Percentiles rank a stretch among this genome's conserved stretches.
Evolutionary conservation across 1,140 invertebrate species (phyloP).

Genomic region (Drosophila rufa): DNA sequence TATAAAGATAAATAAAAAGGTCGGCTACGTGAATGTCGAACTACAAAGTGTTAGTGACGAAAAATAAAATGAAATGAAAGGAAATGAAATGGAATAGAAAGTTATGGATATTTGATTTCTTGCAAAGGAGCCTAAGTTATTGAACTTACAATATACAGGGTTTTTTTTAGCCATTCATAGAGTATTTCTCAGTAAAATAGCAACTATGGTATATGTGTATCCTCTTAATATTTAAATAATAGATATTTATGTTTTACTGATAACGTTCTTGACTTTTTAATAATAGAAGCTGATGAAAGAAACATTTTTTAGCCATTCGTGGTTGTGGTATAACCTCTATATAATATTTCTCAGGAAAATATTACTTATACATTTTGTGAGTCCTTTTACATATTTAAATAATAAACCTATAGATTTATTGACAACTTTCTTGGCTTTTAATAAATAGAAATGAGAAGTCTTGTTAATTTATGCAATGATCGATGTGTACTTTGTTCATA

Average conservation of each 20-base stretch:
- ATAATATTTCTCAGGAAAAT: not conserved
- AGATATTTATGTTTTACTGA: not conserved
- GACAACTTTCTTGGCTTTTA: not conserved
- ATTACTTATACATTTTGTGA: too few species aligned
- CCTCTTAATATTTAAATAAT: not conserved
- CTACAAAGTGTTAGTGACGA: not conserved
- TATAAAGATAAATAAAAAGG: slow-evolving; percentile 36
- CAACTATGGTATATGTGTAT: too few species aligned
- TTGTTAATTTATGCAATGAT: too few species aligned
- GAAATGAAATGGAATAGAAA: slow-evolving; percentile 3
- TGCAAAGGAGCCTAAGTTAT: not conserved
- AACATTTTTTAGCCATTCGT: too few species aligned
- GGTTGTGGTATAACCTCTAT: too few species aligned
- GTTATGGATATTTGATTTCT: slow-evolving; percentile 7
- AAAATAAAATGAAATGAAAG: slow-evolving; percentile 26
- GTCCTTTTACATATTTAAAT: not conserved
- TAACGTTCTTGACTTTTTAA: not conserved
- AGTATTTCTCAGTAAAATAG: not conserved
- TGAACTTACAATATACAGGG: not conserved
- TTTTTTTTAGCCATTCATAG: not conserved
- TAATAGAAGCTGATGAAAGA: not conserved
- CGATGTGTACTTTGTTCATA: too few species aligned
- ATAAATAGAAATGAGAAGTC: too few species aligned
- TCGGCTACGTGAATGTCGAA: slow-evolving; percentile 4
- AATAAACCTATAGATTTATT: not conserved